Percentiles rank a stretch among this genome's conserved stretches.
Evolutionary conservation across 1,140 invertebrate genomes (phyloP).

Genomic region (Magallana angulata): DNA sequence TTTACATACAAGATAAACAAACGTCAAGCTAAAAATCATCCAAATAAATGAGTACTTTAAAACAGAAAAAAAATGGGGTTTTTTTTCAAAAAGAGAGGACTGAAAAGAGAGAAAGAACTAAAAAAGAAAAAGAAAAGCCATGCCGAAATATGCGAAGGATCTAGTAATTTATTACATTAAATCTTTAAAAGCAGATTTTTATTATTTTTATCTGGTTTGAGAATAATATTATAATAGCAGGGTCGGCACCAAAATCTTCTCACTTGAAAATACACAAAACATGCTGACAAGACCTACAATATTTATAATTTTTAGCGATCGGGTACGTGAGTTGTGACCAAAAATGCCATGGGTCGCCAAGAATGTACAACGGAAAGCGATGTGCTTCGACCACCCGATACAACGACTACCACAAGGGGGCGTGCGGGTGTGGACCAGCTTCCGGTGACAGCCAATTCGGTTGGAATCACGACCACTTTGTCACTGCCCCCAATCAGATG

Average conservation of each 20-base stretch:
- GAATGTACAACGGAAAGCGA: constrained; percentile 62
- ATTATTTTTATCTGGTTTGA: background rate
- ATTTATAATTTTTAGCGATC: background rate
- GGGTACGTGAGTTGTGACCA: constrained; percentile 47
- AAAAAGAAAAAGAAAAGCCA: background rate
- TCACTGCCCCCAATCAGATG: constrained; percentile 61
- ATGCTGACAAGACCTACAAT: background rate
- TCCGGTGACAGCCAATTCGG: constrained; percentile 59
- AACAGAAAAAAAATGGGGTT: background rate
- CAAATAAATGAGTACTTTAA: background rate
- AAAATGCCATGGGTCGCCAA: constrained; percentile 58
- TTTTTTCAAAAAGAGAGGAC: background rate
- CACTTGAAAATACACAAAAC: background rate
- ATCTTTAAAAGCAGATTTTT: background rate
- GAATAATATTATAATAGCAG: background rate
- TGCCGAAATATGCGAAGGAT: background rate
- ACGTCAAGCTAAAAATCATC: background rate
- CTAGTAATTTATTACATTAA: background rate
- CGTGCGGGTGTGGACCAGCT: constrained; percentile 67
- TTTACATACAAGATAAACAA: too few species aligned
- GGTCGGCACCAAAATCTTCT: background rate
- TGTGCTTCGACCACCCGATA: constrained; percentile 70
- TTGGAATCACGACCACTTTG: constrained; percentile 55
- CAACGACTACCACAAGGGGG: constrained; percentile 65
- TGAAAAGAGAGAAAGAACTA: background rate